Base-by-base conservation (phyloP, 2,888 invertebrate genomes). In the Hylaea fasciaria region DNA sequence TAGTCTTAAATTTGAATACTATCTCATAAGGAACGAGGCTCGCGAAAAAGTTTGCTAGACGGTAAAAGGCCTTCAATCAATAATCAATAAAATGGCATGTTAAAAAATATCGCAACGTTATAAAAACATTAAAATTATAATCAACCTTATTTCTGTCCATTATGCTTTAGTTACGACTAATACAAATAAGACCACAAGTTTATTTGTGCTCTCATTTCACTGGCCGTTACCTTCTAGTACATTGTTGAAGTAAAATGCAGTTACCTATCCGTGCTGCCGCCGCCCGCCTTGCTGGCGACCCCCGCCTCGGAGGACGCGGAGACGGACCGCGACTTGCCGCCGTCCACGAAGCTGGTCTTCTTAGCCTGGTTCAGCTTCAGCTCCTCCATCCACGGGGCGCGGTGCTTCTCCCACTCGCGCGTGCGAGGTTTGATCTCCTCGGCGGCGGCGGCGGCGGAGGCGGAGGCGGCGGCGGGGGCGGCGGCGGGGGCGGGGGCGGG, bases 371-470 rank as follows among this genome's bases (percentile, higher is more conserved):
- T 96, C 67, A 96, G 93, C 78, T 96, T 96, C 68, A 97, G 93
- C 80, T 97, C 96, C 68, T 94, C 95, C 93, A 97, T 95, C 96
- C 96, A 97, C 0, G 96, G 96, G 47, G 95, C 95, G 75, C 93
- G 94, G 72, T 95, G 94, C 75, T 95, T 95, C 83, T 95, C 95
- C 95, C 95, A 95, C 73, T 95, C 95, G 12, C 95, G 92, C 0
- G 95, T 91, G 63, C 94, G 94, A 0, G 95, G 95, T 71, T 94
- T 95, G 11, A 93, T 93, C 77, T 94, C 90, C 35, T 90, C 89
- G 48, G 51, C 12, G 37, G 59, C 0, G 11, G 22, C n/a, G 53
- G 62, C n/a, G 62, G 62, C 11, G 59, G 32, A 1, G 61, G 61
- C 9, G 56, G 61, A 5, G 52, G 45, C 37, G 56, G 44, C 17